Conservation (phyloP, 2,797 vertebrate species). For the Margarornis squamiger region DNA sequence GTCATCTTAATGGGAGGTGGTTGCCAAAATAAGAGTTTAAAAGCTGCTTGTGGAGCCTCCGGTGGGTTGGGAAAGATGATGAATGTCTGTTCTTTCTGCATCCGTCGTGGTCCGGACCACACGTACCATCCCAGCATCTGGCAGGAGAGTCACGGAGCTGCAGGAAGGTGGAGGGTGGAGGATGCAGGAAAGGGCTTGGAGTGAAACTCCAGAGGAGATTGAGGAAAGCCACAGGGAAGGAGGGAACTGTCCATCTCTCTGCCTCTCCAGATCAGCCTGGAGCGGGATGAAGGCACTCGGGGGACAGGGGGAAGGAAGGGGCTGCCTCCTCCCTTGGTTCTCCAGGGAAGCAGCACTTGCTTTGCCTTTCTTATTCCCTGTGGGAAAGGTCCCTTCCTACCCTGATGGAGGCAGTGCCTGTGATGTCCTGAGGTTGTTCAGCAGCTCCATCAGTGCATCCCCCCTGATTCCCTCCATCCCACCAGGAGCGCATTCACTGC, state of each 20-base stretch:
- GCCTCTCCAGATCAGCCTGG: not conserved
- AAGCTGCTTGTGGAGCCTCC: not conserved
- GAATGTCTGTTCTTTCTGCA: not conserved
- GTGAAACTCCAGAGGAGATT: not conserved
- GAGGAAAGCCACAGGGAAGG: not conserved
- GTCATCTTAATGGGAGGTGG: not conserved
- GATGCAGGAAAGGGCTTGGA: not conserved
- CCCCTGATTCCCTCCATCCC: not conserved
- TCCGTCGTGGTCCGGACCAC: rapidly evolving
- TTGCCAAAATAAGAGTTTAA: not conserved
- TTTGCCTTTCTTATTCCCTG: not conserved
- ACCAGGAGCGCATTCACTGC: not conserved
- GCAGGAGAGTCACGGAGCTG: not conserved
- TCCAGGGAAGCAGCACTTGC: not conserved
- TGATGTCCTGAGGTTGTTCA: not conserved
- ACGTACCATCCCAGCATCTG: rapidly evolving
- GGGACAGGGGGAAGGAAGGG: not conserved
- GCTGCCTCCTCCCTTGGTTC: not conserved
- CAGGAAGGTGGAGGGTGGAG: not conserved
- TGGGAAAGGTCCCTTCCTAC: not conserved
- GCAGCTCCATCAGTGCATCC: not conserved
- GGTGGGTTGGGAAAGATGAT: not conserved
- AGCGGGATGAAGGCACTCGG: not conserved
- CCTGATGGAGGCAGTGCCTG: not conserved
- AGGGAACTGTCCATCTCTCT: not conserved